Evolutionary conservation across 2,113 vertebrate species (phyloP).

Genomic region (Cyanocitta stelleri): DNA sequence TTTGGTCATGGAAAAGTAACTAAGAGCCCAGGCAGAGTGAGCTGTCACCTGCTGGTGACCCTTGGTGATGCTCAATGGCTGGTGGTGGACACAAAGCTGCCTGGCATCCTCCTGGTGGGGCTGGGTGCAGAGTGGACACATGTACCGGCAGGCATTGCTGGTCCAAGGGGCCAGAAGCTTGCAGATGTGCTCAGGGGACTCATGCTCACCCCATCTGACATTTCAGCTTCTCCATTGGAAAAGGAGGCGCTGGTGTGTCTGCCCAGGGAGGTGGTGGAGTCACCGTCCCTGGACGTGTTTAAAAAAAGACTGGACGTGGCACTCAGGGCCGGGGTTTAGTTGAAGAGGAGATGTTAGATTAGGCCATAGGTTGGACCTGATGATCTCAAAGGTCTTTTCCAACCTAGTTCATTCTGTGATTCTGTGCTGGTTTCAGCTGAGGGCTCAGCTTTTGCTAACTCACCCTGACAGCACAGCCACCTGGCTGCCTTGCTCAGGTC

Average conservation of each 20-base stretch:
- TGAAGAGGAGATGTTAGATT: neutral
- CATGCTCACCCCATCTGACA: neutral
- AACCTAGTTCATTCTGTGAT: neutral
- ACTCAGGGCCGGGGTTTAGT: neutral
- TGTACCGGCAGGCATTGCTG: rapidly evolving
- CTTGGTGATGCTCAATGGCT: rapidly evolving
- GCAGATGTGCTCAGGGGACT: neutral
- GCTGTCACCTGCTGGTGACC: neutral
- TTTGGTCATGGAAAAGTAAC: neutral
- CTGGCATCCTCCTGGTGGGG: neutral
- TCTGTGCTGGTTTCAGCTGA: neutral
- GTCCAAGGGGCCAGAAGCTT: neutral
- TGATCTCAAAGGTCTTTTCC: neutral
- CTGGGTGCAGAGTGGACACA: neutral
- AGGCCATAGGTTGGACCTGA: neutral
- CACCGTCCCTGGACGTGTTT: neutral
- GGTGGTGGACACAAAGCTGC: rapidly evolving
- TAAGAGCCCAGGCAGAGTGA: neutral
- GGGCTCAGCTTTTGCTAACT: neutral
- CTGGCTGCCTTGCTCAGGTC: neutral
- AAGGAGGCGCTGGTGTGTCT: neutral
- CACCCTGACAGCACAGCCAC: neutral
- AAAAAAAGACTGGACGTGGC: neutral
- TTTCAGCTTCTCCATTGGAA: neutral
- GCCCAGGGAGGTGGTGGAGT: neutral